A percentile compares a stretch with the other conserved stretches of the same genome.
phyloP scores from a whole-genome alignment of 2,888 invertebrate genomes.

The Andrena fulva region DNA sequence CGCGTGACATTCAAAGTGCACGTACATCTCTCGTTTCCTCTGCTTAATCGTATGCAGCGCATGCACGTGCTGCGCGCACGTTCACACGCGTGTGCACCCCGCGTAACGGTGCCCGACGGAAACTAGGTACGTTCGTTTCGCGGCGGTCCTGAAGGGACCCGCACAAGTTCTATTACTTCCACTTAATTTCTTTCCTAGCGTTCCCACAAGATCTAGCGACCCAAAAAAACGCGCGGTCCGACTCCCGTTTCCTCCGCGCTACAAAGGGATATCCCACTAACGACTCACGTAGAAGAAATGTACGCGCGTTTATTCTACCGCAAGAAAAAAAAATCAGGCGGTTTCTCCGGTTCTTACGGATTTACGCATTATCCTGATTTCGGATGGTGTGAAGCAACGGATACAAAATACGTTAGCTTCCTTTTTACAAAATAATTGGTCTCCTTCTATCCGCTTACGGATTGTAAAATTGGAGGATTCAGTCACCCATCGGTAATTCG shows the following conservation, averaged over 20 bases:
- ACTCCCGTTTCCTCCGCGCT: constrained; percentile 26
- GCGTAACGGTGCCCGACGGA: constrained; percentile 58
- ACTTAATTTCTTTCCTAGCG: constrained; percentile 37
- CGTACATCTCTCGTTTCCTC: constrained; percentile 49
- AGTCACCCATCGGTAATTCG: not conserved
- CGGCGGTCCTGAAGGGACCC: constrained; percentile 28
- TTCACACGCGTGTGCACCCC: constrained; percentile 40
- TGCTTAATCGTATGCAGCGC: constrained; percentile 42
- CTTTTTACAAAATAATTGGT: not conserved
- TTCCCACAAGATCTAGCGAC: constrained; percentile 20
- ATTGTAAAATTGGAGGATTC: not conserved
- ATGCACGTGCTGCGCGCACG: constrained; percentile 56
- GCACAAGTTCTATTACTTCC: constrained; percentile 28
- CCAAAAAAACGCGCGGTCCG: constrained; percentile 19
- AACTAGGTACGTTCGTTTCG: constrained; percentile 47
- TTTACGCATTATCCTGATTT: not conserved
- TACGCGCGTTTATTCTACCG: constrained; percentile 54
- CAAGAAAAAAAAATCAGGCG: constrained; percentile 4
- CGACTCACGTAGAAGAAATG: constrained; percentile 47
- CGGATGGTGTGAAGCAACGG: too few species aligned
- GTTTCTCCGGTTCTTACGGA: not conserved
- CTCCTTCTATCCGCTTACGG: not conserved
- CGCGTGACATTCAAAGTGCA: constrained; percentile 13
- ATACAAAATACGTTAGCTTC: not conserved
- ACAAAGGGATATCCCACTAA: constrained; percentile 41